phyloP scores from a whole-genome alignment of 2,113 vertebrate species.

The Puntigrus tetrazona region DNA sequence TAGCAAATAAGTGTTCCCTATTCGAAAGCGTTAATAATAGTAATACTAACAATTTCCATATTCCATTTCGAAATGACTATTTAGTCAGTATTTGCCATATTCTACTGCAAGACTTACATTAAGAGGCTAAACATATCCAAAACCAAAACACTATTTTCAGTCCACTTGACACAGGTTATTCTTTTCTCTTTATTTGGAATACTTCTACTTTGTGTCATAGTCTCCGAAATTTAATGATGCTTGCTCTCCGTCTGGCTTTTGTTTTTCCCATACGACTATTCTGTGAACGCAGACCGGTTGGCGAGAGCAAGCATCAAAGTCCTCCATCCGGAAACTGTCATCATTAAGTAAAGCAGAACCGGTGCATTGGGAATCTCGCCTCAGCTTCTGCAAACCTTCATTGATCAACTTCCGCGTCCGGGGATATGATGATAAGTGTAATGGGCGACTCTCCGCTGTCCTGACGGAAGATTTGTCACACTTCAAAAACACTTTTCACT shows the following conservation, averaged over 20 bases:
- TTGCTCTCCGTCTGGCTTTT: constrained; percentile 20
- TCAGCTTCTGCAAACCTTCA: constrained; percentile 33
- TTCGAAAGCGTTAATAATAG: too few species aligned
- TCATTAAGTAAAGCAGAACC: constrained; percentile 43
- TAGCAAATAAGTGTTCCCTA: too few species aligned
- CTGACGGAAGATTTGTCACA: constrained; percentile 41
- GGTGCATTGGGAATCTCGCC: constrained; percentile 41
- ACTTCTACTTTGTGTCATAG: neutral
- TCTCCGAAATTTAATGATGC: neutral
- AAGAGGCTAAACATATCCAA: neutral
- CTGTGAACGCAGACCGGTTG: neutral
- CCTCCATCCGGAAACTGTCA: constrained; percentile 33
- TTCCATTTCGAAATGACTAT: neutral
- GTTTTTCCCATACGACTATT: constrained; percentile 2
- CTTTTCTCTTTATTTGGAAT: neutral
- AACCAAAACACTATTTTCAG: neutral
- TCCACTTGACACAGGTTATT: neutral
- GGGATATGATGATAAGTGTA: constrained; percentile 50
- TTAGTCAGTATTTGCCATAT: neutral
- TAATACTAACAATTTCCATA: neutral
- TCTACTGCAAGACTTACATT: neutral
- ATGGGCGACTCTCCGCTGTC: constrained; percentile 16
- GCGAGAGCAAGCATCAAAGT: neutral
- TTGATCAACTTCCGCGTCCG: constrained; percentile 45
- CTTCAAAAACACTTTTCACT: constrained; percentile 24